Conservation (phyloP, 92 coral and sea anemone genomes). For the Metridium senile region DNA sequence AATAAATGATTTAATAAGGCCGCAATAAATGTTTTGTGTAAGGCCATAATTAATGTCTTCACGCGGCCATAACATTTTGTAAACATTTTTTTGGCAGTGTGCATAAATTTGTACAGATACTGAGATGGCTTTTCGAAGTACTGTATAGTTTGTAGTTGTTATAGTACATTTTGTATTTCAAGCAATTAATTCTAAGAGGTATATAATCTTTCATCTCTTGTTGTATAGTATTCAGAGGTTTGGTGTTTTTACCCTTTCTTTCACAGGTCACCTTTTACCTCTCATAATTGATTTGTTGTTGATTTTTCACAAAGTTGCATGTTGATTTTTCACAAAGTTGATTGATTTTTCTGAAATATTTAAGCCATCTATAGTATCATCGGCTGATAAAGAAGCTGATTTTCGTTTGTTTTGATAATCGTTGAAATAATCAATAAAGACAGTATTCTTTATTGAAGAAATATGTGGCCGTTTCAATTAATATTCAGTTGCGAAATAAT, state of each 20-base stretch:
- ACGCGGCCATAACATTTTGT: neutral
- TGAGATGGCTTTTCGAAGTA: constrained; percentile 4
- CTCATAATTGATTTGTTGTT: no score
- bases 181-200: neutral
- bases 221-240: neutral
- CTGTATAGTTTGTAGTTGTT: neutral
- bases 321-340: no score
- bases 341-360: no score
- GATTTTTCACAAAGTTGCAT: no score
- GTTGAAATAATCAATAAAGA: neutral
- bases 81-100: neutral
- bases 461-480: neutral
- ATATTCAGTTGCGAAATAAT: neutral
- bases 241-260: constrained; percentile 5
- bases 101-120: neutral
- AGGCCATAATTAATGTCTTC: no score
- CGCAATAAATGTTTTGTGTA: no score
- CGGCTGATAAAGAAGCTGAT: neutral
- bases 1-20: no score
- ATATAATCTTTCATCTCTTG: neutral
- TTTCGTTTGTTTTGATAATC: neutral
- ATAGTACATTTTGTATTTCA: neutral
- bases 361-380: neutral
- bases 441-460: neutral
- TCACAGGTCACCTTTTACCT: constrained; percentile 5